These are phyloP conservation scores for Dasypogon diadema DNA, from an alignment of 2,888 invertebrate genomes.

Conservation along the genomic window DNA sequence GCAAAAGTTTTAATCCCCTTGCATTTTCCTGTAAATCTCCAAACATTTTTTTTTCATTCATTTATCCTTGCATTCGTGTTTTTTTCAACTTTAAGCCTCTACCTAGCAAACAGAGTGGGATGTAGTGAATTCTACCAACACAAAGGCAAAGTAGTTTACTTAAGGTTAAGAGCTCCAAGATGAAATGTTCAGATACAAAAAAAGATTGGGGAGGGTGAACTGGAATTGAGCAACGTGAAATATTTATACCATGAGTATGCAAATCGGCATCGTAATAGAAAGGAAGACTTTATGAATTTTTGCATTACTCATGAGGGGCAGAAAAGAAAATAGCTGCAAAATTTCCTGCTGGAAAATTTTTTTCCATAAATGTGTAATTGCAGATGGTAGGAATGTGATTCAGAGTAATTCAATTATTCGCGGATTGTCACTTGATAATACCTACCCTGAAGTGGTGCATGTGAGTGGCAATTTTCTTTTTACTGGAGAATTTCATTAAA, in stretches of 20 bases:
- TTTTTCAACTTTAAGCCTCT: too few relatives aligned
- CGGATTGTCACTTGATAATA: constrained; percentile 26
- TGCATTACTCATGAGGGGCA: constrained; percentile 12
- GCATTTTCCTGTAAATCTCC: too few relatives aligned
- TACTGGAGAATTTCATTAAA: too few relatives aligned
- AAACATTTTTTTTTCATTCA: background rate
- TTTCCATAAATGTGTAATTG: constrained; percentile 20
- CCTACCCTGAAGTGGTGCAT: too few relatives aligned
- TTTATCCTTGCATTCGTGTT: background rate
- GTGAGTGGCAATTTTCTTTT: too few relatives aligned
- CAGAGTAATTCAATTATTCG: constrained; percentile 16
- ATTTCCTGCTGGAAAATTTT: too few relatives aligned
- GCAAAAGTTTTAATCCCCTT: too few relatives aligned
- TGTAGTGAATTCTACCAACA: constrained; percentile 1
- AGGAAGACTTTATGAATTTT: background rate
- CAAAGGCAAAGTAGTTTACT: too few relatives aligned
- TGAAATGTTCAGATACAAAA: background rate
- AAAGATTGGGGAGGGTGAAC: background rate
- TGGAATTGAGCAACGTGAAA: background rate
- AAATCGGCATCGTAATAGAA: background rate
- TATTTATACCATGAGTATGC: constrained; percentile 24
- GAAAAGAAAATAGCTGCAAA: background rate
- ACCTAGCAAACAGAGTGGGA: too few relatives aligned
- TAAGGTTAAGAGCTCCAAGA: background rate
- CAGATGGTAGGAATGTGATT: background rate